Conservation (phyloP, 2,888 invertebrate genomes). For the Plagodis dolabraria region DNA sequence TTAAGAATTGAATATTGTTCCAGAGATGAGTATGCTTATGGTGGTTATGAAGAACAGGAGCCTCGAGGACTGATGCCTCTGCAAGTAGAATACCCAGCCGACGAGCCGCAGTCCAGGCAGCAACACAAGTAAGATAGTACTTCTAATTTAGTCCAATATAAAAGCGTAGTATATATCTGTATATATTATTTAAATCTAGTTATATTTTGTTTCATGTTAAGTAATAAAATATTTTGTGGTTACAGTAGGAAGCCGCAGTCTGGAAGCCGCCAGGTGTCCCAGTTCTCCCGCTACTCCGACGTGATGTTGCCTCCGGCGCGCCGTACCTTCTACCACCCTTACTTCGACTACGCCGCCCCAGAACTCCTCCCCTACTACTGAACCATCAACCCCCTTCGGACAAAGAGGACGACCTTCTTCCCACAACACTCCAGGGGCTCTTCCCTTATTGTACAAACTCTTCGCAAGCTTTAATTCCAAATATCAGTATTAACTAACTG, state of each 20-base stretch:
- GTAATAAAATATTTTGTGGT: constrained; percentile 3
- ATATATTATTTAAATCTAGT: neutral
- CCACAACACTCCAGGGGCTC: constrained; percentile 48
- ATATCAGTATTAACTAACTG: constrained; percentile 58
- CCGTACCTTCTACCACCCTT: constrained; percentile 69
- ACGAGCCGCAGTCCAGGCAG: constrained; percentile 67
- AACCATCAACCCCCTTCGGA: constrained; percentile 47
- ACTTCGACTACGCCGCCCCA: constrained; percentile 66
- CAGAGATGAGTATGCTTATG: constrained; percentile 71
- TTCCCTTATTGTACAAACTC: constrained; percentile 63
- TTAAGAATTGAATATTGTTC: neutral
- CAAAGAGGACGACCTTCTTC: constrained; percentile 50
- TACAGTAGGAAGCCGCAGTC: constrained; percentile 70
- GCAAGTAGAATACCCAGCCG: constrained; percentile 66
- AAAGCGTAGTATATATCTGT: no score
- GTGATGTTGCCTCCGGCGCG: constrained; percentile 72
- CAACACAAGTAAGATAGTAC: constrained; percentile 58
- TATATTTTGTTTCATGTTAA: neutral
- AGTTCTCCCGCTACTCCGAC: constrained; percentile 81
- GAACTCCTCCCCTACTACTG: constrained; percentile 73
- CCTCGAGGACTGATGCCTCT: constrained; percentile 67
- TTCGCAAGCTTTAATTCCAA: constrained; percentile 35
- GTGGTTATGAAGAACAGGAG: constrained; percentile 70
- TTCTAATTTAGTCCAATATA: no score
- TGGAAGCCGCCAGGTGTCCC: constrained; percentile 75